Percentiles rank a stretch among this genome's conserved stretches.
Evolutionary conservation across 2,888 invertebrate species (phyloP).

Genomic region (Tipula helvola): DNA sequence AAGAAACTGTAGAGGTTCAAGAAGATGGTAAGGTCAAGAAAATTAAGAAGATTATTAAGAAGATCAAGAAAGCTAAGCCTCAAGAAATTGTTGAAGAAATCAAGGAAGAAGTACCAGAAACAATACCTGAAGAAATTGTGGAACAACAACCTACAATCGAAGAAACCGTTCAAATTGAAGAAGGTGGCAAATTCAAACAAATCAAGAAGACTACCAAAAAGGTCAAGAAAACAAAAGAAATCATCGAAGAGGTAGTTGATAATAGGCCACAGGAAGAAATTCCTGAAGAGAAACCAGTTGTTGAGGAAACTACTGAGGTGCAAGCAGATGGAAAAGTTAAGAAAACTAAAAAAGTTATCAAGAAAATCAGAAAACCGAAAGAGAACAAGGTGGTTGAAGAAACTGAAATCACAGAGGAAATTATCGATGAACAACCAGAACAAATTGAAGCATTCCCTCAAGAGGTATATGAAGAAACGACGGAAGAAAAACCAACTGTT

Average conservation of each 20-base stretch:
- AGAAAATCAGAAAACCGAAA: background rate
- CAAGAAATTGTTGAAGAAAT: constrained; percentile 19
- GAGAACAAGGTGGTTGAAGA: constrained; percentile 19
- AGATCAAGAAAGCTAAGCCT: constrained; percentile 18
- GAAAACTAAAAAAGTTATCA: background rate
- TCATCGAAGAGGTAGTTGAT: background rate
- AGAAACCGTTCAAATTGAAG: constrained; percentile 12
- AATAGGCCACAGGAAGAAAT: background rate
- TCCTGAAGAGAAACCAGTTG: constrained; percentile 16
- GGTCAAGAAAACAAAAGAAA: background rate
- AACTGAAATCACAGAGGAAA: constrained; percentile 18
- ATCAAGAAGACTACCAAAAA: background rate
- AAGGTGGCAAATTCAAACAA: background rate
- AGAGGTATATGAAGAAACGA: constrained; percentile 14
- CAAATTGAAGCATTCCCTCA: background rate
- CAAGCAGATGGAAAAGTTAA: constrained; percentile 14
- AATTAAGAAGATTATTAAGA: constrained; percentile 17
- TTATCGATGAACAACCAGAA: constrained; percentile 12
- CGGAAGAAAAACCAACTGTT: background rate
- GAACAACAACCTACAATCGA: constrained; percentile 19
- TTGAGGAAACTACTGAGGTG: constrained; percentile 25
- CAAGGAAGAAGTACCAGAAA: constrained; percentile 12
- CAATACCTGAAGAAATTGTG: constrained; percentile 18
- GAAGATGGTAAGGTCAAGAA: constrained; percentile 10
- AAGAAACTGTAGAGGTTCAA: constrained; percentile 17